These are phyloP conservation scores for Sapajus apella DNA, from an alignment of 2,113 vertebrate genomes.

Conservation along the genomic window DNA sequence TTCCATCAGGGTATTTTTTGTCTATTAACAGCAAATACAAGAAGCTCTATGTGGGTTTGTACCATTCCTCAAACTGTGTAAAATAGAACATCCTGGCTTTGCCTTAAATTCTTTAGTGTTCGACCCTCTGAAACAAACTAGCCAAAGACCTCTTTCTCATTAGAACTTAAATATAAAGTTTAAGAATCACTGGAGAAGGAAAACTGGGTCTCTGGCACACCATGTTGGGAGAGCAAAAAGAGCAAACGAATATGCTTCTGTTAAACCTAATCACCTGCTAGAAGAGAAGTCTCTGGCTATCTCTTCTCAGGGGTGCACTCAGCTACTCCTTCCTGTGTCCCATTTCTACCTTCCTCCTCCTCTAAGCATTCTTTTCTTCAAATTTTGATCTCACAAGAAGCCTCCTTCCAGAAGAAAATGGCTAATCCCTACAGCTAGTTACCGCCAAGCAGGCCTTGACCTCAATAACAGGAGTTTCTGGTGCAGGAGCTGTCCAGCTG, in stretches of 20 bases:
- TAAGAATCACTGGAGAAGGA: not conserved
- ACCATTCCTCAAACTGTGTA: not conserved
- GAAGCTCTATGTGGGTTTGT: not conserved
- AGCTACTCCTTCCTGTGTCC: not conserved
- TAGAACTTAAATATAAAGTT: conserved; percentile 24
- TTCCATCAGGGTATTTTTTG: not conserved
- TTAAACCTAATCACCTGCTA: not conserved
- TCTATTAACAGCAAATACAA: conserved; percentile 16
- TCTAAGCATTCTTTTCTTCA: conserved; percentile 27
- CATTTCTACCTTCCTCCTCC: not conserved
- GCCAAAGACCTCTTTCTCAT: not conserved
- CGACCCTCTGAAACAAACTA: not conserved
- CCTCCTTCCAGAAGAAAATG: conserved; percentile 40
- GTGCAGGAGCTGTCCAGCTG: not conserved
- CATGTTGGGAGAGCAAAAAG: not conserved
- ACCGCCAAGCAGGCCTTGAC: not conserved
- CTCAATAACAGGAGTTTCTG: not conserved
- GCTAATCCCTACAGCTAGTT: not conserved
- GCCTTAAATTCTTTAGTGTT: not conserved
- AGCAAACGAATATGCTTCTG: not conserved
- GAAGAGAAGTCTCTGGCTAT: not conserved
- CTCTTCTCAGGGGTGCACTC: not conserved
- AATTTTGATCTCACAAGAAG: conserved; percentile 24
- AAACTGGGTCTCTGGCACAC: not conserved
- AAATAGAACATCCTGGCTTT: not conserved